Conservation (phyloP, 2,797 vertebrate species). For the Gymnothorax javanicus region DNA sequence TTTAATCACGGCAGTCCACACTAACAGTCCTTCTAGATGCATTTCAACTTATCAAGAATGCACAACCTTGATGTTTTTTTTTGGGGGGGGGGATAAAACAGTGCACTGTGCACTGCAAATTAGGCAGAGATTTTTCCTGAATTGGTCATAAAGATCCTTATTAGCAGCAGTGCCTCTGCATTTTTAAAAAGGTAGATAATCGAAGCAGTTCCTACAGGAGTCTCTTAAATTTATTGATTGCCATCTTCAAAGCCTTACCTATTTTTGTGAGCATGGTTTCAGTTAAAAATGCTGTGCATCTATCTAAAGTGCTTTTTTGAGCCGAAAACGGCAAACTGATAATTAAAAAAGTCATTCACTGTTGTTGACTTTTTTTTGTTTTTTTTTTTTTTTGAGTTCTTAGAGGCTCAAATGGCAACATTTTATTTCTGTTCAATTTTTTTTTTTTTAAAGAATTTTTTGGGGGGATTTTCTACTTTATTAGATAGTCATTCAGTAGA, state of each 20-base stretch:
- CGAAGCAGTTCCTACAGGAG: background rate
- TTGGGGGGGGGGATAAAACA: too few relatives aligned
- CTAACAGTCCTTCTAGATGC: conserved; percentile 32
- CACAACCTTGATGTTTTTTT: background rate
- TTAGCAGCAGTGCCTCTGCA: conserved; percentile 10
- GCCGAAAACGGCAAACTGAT: background rate
- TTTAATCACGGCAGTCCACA: conserved; percentile 54
- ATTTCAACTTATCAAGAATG: background rate
- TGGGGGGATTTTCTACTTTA: too few relatives aligned
- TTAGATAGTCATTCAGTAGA: too few relatives aligned
- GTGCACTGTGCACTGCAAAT: background rate
- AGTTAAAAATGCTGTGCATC: background rate
- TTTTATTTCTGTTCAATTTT: background rate
- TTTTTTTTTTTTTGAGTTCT: background rate
- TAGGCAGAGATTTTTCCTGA: conserved; percentile 21
- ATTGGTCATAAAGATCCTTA: background rate
- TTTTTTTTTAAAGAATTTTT: too few relatives aligned
- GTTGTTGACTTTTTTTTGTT: background rate
- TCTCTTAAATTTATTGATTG: background rate
- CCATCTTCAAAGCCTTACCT: background rate
- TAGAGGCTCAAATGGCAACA: background rate
- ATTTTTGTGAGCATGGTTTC: background rate
- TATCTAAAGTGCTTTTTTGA: conserved; percentile 18
- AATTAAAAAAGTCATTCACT: conserved; percentile 11
- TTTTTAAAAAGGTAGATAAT: conserved; percentile 10